Base-by-base conservation (phyloP, 1,140 invertebrate genomes). In the Gonioctena quinquepunctata region DNA sequence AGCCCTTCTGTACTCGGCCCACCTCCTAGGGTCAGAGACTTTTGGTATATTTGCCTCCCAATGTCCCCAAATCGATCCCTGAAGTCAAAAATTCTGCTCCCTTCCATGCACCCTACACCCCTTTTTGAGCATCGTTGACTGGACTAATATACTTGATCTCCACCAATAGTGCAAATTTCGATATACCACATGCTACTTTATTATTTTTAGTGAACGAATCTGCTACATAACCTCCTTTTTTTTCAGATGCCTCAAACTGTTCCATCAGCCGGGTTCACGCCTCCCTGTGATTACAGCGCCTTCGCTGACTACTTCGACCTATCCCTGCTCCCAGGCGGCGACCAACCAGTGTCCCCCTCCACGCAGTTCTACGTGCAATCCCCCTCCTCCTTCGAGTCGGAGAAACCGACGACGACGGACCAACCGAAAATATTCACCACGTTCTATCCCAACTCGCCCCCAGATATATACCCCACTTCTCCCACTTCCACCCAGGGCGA, bases 211-310 rank as follows among this genome's bases (percentile, higher is more conserved):
- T n/a, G n/a, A n/a, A n/a, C n/a, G n/a, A n/a, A n/a, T n/a, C n/a
- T n/a, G n/a, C n/a, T n/a, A n/a, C n/a, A n/a, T n/a, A n/a, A 28
- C 8, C 16, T 42, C 64, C 64, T 52, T 56, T 6, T 23, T 80
- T 76, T 76, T 60, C 89, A 94, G 92, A 94, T 94, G 92, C 90
- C 92, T 84, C 92, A 94, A 84, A 92, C 89, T 66, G 91, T 93
- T 78, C 92, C 92, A 23, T 87, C 90, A 70, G 88, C 90, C 75
- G 89, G 89, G 82, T 90, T 88, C 79, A 91, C 90, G 80, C 88
- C 90, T 66, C 89, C 91, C 42, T 89, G 88, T 77, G 88, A 89
- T 77, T 89, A 89, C 82, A 90, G 85, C 71, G 85, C 86, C 52
- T 90, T 90, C 77, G 88, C 89, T 71, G 88, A 90, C 66, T 86